Evolutionary conservation across 2,888 invertebrate species (phyloP).

Genomic region (Mechanitis mazaeus): DNA sequence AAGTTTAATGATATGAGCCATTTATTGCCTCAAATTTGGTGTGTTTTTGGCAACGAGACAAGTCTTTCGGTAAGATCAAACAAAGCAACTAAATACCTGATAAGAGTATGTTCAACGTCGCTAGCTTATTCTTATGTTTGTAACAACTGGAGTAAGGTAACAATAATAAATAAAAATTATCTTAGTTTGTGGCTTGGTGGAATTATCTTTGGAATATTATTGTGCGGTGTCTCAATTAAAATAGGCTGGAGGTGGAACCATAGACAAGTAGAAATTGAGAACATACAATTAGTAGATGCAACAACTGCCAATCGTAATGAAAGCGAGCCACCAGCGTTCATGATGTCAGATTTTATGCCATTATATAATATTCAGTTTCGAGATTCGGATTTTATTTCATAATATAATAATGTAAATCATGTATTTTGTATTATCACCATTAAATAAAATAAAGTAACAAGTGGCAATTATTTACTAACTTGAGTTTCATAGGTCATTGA

Average conservation of each 20-base stretch:
- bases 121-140: conserved; percentile 43
- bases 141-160: conserved; percentile 31
- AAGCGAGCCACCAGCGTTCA: conserved; percentile 48
- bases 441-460: background rate
- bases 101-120: conserved; percentile 44
- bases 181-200: conserved; percentile 45
- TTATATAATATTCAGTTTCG: conserved; percentile 40
- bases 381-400: conserved; percentile 24
- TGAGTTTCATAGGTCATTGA: too few species aligned
- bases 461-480: too few species aligned
- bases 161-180: conserved; percentile 25
- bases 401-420: conserved; percentile 9
- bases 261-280: conserved; percentile 35
- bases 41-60: conserved; percentile 39
- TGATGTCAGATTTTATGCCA: conserved; percentile 48
- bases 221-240: conserved; percentile 41
- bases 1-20: conserved; percentile 35
- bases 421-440: background rate
- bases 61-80: conserved; percentile 35
- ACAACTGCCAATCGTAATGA: conserved; percentile 40
- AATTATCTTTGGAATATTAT: conserved; percentile 43
- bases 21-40: conserved; percentile 48
- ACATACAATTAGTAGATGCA: conserved; percentile 47
- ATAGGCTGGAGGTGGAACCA: conserved; percentile 40
- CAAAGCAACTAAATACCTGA: conserved; percentile 39